Base-by-base conservation (phyloP, 2,888 invertebrate genomes). In the Anthrax anthrax region DNA sequence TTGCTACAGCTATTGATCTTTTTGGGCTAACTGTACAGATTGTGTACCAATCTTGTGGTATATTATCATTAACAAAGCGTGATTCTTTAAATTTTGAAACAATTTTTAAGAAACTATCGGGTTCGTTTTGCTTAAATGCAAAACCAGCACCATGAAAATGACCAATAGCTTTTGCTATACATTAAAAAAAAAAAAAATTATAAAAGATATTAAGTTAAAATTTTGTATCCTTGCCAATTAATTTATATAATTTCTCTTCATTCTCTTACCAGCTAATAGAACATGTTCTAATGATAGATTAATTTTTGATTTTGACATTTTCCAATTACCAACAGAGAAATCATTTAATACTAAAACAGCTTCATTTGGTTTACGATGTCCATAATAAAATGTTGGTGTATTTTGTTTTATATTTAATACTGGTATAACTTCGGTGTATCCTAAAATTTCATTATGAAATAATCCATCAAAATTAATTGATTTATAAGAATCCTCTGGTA, bases 241-340 rank as follows among this genome's bases (percentile, higher is more conserved):
- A n/a, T n/a, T n/a, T n/a, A n/a, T n/a, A n/a, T n/a, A n/a, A n/a
- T n/a, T n/a, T n/a, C n/a, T n/a, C n/a, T n/a, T n/a, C n/a, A n/a
- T 32, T 1, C 12, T 12, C 13, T 49, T 44, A 62, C 63, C 59
- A 47, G 63, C 60, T 18, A 62, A 44, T 2, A 61, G 49, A n/a
- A 61, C 55, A 46, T 67, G 67, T 18, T 63, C 61, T 41, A 67
- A 47, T 16, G 60, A 60, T 6, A 67, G 51, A 43, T 64, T 64
- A 9, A 55, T 47, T 18, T 52, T 52, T 1, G 54, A 49, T 42
- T 58, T 58, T 8, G 60, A 50, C 51, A 67, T 52, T 10, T 47
- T 50, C 63, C 63, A 67, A 4, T 60, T 60, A 18, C 56, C 44
- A 3, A 42, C 48, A 1, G 42, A 51, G 17, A 67, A 67, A 44